A percentile compares a stretch with the other conserved stretches of the same genome.
Conservation (phyloP, 1,140 invertebrate species). For the Drosophila aff. region DNA sequence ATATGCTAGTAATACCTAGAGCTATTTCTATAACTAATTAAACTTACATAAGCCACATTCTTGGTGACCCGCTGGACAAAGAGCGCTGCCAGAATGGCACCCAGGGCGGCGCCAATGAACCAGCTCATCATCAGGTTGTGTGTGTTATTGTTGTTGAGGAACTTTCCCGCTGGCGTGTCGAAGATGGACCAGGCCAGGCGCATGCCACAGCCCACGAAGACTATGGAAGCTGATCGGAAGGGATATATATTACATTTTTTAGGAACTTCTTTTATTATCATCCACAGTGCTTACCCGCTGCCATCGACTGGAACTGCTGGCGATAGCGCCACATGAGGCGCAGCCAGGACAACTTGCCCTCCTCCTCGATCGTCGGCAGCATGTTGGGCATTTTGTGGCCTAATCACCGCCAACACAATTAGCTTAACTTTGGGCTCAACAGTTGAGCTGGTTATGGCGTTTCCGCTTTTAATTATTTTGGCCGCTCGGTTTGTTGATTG, state of each 20-base stretch:
- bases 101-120: slow-evolving; percentile 68
- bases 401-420: slow-evolving; percentile 5
- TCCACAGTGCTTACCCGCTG: slow-evolving; percentile 50
- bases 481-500: slow-evolving; percentile 43
- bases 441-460: slow-evolving; percentile 17
- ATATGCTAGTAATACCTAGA: background rate
- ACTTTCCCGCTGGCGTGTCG: slow-evolving; percentile 72
- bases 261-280: accelerated
- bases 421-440: slow-evolving; percentile 8
- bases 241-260: background rate
- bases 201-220: slow-evolving; percentile 74
- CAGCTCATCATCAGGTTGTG: slow-evolving; percentile 77
- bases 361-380: slow-evolving; percentile 75
- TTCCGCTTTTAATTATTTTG: slow-evolving; percentile 23
- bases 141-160: slow-evolving; percentile 59
- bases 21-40: too few species aligned
- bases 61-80: slow-evolving; percentile 77
- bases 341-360: slow-evolving; percentile 68
- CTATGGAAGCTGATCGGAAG: slow-evolving; percentile 49
- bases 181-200: slow-evolving; percentile 74
- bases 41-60: slow-evolving; percentile 81
- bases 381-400: slow-evolving; percentile 56
- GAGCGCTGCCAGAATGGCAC: slow-evolving; percentile 59
- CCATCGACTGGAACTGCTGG: slow-evolving; percentile 73
- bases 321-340: slow-evolving; percentile 73